phyloP scores from a whole-genome alignment of 2,888 invertebrate genomes.

The Aplocera efformata region DNA sequence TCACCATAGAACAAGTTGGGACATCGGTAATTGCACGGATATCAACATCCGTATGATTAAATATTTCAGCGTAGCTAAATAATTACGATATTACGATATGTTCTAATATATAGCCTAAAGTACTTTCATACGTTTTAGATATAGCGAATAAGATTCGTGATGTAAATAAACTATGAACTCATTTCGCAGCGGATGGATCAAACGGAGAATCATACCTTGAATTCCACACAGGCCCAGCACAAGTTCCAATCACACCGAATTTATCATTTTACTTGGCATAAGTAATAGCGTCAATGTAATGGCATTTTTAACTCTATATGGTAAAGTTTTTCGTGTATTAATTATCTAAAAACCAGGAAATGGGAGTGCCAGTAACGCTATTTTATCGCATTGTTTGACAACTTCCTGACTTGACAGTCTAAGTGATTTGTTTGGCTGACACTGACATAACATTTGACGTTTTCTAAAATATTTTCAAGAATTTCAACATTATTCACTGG shows the following conservation, averaged over 20 bases:
- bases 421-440: constrained; percentile 5
- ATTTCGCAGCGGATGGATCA: constrained; percentile 4
- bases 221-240: constrained; percentile 2
- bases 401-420: constrained; percentile 14
- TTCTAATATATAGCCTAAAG: background rate
- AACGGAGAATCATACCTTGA: constrained; percentile 7
- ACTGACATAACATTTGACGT: too few species aligned
- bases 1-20: constrained; percentile 13
- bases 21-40: constrained; percentile 19
- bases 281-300: constrained; percentile 4
- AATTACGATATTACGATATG: background rate
- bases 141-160: background rate
- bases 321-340: background rate
- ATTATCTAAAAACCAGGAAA: constrained; percentile 29
- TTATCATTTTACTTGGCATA: constrained; percentile 11
- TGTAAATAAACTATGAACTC: constrained; percentile 13
- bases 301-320: constrained; percentile 26
- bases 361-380: constrained; percentile 48
- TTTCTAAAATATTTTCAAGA: too few species aligned
- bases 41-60: constrained; percentile 22
- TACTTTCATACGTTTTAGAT: too few species aligned
- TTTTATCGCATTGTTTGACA: constrained; percentile 29
- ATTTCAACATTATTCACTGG: too few species aligned
- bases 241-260: constrained; percentile 6
- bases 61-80: background rate